phyloP scores from a whole-genome alignment of 2,797 vertebrate genomes.

The Molossus molossus region DNA sequence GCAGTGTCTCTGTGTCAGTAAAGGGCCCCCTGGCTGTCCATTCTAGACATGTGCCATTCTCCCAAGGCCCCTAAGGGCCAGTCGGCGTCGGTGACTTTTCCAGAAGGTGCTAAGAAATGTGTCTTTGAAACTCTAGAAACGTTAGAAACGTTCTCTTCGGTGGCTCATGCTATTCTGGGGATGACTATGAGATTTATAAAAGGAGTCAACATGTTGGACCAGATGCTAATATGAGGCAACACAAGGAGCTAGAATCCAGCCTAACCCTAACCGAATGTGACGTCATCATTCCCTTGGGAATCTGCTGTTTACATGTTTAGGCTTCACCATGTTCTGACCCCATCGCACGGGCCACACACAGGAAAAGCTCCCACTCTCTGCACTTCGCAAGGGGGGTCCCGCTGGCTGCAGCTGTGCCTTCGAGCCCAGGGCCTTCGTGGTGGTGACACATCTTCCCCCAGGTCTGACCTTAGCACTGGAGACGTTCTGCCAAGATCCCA shows the following conservation, averaged over 20 bases:
- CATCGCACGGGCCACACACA: constrained; percentile 15
- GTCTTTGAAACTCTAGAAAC: constrained; percentile 43
- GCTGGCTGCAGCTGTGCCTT: neutral
- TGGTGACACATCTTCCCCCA: constrained; percentile 21
- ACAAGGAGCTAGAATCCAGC: constrained; percentile 48
- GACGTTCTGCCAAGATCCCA: constrained; percentile 38
- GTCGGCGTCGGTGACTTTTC: constrained; percentile 21
- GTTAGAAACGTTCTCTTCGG: constrained; percentile 31
- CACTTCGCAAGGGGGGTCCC: neutral
- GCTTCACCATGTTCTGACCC: constrained; percentile 70
- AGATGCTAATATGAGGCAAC: constrained; percentile 72
- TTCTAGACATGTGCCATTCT: neutral
- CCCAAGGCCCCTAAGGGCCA: neutral
- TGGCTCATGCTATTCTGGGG: neutral
- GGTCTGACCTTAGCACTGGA: constrained; percentile 5
- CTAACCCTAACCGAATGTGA: constrained; percentile 65
- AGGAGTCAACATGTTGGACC: constrained; percentile 63
- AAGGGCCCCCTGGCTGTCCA: neutral
- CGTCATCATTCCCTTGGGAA: constrained; percentile 68
- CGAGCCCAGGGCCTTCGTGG: neutral
- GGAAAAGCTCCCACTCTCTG: neutral
- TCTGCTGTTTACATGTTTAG: constrained; percentile 72
- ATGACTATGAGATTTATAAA: constrained; percentile 43
- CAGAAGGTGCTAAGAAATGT: constrained; percentile 60
- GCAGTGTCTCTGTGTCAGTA: accelerated